Percentiles rank a stretch among this genome's conserved stretches.
Conservation (phyloP, 2,797 vertebrate species). For the Lycodopsis pacificus region DNA sequence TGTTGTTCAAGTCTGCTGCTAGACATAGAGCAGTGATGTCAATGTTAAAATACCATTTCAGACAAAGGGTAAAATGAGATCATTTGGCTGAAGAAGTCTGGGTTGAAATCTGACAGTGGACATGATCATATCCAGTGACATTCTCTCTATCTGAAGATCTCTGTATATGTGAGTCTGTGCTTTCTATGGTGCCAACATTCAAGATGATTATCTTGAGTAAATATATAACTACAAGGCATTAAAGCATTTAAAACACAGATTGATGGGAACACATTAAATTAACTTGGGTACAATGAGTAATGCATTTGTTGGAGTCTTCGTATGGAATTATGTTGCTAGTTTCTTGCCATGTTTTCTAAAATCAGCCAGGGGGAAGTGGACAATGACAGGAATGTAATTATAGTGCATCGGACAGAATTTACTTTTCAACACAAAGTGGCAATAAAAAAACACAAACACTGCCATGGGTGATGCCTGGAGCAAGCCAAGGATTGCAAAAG, state of each 20-base stretch:
- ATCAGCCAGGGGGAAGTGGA: constrained; percentile 30
- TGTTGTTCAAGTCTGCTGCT: background rate
- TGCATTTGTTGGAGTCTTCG: background rate
- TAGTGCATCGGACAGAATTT: constrained; percentile 43
- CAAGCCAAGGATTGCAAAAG: background rate
- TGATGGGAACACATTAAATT: background rate
- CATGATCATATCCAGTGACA: constrained; percentile 5
- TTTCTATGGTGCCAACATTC: background rate
- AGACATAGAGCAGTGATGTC: background rate
- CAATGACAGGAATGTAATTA: constrained; percentile 56
- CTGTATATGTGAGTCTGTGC: background rate
- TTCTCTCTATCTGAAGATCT: background rate
- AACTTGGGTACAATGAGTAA: background rate
- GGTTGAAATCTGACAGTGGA: constrained; percentile 2
- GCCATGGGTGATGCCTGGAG: constrained; percentile 1
- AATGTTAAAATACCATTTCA: constrained; percentile 39
- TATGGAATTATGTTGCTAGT: constrained; percentile 10
- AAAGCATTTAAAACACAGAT: constrained; percentile 2
- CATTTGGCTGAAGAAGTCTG: constrained; percentile 12
- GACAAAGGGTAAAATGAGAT: constrained; percentile 29
- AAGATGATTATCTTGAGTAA: background rate
- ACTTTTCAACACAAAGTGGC: constrained; percentile 42
- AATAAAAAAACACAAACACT: constrained; percentile 28
- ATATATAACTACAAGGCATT: background rate
- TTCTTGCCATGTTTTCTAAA: constrained; percentile 29